Percentiles rank a stretch among this genome's conserved stretches.
Conservation (phyloP, 2,888 invertebrate genomes). For the Agonopterix subpropinquella region DNA sequence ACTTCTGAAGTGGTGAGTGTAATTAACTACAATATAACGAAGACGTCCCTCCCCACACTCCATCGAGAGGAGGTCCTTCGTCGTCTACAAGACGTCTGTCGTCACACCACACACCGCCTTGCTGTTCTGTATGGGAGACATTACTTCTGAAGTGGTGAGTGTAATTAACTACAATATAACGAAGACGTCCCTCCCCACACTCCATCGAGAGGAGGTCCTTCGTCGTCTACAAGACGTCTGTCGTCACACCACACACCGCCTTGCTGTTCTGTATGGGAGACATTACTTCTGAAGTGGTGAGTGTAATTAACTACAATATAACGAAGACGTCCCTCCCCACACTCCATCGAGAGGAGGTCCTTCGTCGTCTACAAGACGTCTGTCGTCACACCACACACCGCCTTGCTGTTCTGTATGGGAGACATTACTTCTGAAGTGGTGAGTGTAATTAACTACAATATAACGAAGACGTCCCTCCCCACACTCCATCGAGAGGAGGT, state of each 20-base stretch:
- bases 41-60: conserved; percentile 54
- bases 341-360: conserved; percentile 71
- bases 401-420: conserved; percentile 69
- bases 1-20: not conserved
- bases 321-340: conserved; percentile 35
- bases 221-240: conserved; percentile 73
- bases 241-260: conserved; percentile 75
- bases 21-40: conserved; percentile 63
- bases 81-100: conserved; percentile 75
- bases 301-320: conserved; percentile 27
- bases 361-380: conserved; percentile 75
- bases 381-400: conserved; percentile 74
- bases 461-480: conserved; percentile 36
- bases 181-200: conserved; percentile 42
- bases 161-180: conserved; percentile 62
- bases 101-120: conserved; percentile 76
- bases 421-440: conserved; percentile 13
- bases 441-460: conserved; percentile 19
- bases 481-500: conserved; percentile 71
- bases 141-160: conserved; percentile 9
- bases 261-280: conserved; percentile 67
- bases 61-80: conserved; percentile 64
- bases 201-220: conserved; percentile 71
- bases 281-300: conserved; percentile 9
- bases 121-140: conserved; percentile 61